These are phyloP conservation scores for Desmodus rotundus DNA, from an alignment of 2,113 vertebrate genomes.

Conservation along the genomic window DNA sequence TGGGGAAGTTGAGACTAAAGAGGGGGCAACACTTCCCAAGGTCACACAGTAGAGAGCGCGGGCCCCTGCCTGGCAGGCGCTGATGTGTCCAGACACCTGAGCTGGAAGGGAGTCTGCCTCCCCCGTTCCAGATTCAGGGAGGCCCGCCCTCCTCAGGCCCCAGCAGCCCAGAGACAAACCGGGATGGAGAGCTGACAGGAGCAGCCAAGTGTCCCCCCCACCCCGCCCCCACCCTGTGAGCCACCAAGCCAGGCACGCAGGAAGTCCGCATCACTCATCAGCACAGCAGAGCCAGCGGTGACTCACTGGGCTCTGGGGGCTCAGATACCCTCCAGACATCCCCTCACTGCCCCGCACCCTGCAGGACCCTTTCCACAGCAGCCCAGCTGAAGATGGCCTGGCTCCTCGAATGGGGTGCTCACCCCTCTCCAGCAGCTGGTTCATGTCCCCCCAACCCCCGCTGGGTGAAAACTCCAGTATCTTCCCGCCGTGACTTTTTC, in stretches of 20 bases:
- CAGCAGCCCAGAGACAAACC: background rate
- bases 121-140: too few relatives aligned
- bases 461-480: background rate
- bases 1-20: background rate
- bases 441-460: background rate
- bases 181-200: background rate
- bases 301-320: conserved; percentile 10
- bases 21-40: background rate
- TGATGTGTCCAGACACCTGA: background rate
- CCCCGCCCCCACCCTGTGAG: background rate
- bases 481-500: background rate
- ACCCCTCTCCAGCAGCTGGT: background rate
- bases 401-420: background rate
- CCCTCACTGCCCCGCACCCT: background rate
- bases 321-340: background rate
- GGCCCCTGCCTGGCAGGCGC: background rate
- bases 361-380: background rate
- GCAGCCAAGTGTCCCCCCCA: background rate
- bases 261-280: background rate
- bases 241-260: background rate
- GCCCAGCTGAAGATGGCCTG: rapidly evolving
- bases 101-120: rapidly evolving
- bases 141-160: background rate
- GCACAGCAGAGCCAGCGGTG: background rate
- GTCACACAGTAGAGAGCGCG: background rate